A percentile compares a stretch with the other conserved stretches of the same genome.
Conservation (phyloP, 2,113 vertebrate genomes). For the Orientallactaga bullata region DNA sequence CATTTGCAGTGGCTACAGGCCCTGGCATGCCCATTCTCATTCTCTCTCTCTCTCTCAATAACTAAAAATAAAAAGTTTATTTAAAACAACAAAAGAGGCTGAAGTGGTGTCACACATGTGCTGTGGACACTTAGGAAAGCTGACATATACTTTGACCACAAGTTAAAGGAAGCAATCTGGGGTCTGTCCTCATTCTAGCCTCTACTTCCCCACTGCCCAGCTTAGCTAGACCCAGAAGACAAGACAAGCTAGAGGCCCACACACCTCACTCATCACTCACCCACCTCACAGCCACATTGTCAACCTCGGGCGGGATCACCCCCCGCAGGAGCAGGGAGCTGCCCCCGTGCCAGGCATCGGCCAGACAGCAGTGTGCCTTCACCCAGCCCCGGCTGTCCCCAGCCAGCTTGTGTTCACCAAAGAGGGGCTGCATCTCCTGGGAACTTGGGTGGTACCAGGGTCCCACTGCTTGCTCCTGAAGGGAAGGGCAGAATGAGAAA, state of each 20-base stretch:
- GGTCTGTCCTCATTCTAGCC: neutral
- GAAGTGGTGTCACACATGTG: too few relatives aligned
- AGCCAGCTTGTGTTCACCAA: conserved; percentile 64
- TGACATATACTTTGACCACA: fast-evolving
- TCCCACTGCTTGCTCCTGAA: conserved; percentile 87
- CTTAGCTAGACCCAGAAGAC: fast-evolving
- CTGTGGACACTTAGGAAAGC: fast-evolving
- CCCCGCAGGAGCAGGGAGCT: conserved; percentile 93
- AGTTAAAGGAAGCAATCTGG: neutral
- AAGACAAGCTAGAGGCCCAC: neutral
- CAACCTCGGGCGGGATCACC: conserved; percentile 82
- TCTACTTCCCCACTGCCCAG: neutral
- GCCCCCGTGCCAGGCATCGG: conserved; percentile 93
- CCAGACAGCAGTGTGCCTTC: conserved; percentile 88
- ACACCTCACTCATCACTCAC: neutral
- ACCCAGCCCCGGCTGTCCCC: conserved; percentile 83
- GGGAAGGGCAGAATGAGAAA: neutral
- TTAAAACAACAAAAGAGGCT: too few relatives aligned
- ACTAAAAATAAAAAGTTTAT: too few relatives aligned
- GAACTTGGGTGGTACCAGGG: conserved; percentile 93
- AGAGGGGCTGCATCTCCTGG: conserved; percentile 94
- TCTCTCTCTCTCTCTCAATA: too few relatives aligned
- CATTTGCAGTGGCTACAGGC: too few relatives aligned
- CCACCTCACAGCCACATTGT: conserved; percentile 88
- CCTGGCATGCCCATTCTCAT: too few relatives aligned